Evolutionary conservation across 2,113 vertebrate species (phyloP).

Genomic region (Chrysochloris asiatica): DNA sequence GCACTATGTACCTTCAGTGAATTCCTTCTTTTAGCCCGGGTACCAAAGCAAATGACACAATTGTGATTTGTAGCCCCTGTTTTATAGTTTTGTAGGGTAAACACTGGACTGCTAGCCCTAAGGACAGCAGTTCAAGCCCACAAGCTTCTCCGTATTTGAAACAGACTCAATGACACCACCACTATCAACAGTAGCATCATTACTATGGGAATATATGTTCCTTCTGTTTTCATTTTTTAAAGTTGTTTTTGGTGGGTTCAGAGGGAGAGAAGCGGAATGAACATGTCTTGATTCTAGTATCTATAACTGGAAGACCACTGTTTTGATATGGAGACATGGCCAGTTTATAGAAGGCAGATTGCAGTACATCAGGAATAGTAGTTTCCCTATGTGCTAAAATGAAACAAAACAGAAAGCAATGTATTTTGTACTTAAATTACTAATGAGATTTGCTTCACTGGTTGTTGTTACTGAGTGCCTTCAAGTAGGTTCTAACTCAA

Average conservation of each 20-base stretch:
- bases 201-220: background rate
- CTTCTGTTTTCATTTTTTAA: constrained; percentile 28
- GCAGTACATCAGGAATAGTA: background rate
- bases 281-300: background rate
- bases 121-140: too few relatives aligned
- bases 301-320: background rate
- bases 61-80: too few relatives aligned
- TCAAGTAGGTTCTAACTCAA: too few relatives aligned
- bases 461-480: too few relatives aligned
- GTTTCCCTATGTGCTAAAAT: background rate
- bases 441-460: background rate
- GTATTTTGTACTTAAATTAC: background rate
- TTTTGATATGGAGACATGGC: background rate
- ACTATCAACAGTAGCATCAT: background rate
- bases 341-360: background rate
- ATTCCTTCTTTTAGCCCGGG: too few relatives aligned
- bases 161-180: too few relatives aligned
- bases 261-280: background rate
- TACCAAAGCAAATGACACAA: too few relatives aligned
- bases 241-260: background rate
- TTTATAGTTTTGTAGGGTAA: too few relatives aligned
- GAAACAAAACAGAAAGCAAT: too few relatives aligned
- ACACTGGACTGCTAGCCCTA: too few relatives aligned
- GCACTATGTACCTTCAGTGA: too few relatives aligned
- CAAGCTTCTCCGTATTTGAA: too few relatives aligned